Base-by-base conservation (phyloP, 2,113 vertebrate species). In the Anguilla japonica region DNA sequence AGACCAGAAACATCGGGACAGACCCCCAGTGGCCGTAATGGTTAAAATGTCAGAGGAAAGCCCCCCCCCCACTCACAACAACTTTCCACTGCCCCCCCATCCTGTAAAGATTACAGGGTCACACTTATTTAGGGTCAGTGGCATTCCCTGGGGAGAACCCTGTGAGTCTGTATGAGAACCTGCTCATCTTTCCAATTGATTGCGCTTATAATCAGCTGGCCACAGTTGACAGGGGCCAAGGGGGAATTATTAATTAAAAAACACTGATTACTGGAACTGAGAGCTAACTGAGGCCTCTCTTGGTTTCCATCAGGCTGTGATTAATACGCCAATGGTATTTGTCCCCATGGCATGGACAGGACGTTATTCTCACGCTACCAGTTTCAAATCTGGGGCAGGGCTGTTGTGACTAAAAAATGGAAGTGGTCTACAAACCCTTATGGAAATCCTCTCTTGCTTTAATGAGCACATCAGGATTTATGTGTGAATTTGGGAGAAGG, bases 201-300 rank as follows among this genome's bases (percentile, higher is more conserved):
- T 43, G 14, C 14, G 34, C 75, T 79, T 16, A 26, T 57, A 80
- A 56, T 41, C 18, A 80, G 43, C 5, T 26, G 57, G 84, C 8
- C 71, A 9, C 50, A 56, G 46, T 26, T 9, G 71, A 9, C 56
- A 8, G 2, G 18, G 18, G 79, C 79, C 53, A 79, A 85, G 57
- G 20, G 20, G 71, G 29, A 39, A 75, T 13, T 79, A 20, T 85
- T 29, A 79, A 85, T 84, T 43, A 75, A 41, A 67, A 84, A 84
- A 57, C 40, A 20, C 41, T 75, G 39, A 46, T 78, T 75, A 16
- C 41, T 34, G 67, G 46, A 29, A 22, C 22, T 26, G 4, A 29
- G 50, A 13, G 43, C 14, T 53, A 15, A 82, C 22, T 82, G 20
- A 82, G 81, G 13, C 46, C 26, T 82, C 46, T n/a, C 20, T 53